Percentiles rank a stretch among this genome's conserved stretches.
phyloP scores from a whole-genome alignment of 2,888 invertebrate species.

The Cryptocephalus moraei region DNA sequence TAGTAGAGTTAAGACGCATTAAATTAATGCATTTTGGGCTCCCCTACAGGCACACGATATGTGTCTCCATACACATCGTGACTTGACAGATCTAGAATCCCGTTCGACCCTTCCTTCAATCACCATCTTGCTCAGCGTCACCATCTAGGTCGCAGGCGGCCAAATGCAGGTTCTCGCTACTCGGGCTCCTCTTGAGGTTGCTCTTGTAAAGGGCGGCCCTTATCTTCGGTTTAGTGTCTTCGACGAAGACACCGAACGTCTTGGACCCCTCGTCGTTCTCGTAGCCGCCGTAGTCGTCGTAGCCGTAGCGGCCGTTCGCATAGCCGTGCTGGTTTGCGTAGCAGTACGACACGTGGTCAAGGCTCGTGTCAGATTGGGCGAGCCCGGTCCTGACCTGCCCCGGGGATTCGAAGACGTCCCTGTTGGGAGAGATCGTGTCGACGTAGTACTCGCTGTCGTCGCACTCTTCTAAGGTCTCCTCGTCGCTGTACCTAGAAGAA shows the following conservation, averaged over 20 bases:
- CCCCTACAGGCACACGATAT: no score
- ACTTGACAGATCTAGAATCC: no score
- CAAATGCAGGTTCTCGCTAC: conserved; percentile 18
- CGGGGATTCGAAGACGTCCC: conserved; percentile 33
- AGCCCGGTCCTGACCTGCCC: conserved; percentile 29
- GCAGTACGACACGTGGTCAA: conserved; percentile 65
- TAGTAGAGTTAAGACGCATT: no score
- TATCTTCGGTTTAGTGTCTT: conserved; percentile 53
- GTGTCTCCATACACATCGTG: no score
- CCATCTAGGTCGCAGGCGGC: conserved; percentile 24
- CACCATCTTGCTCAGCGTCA: not conserved
- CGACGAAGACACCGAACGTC: not conserved
- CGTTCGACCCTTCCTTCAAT: not conserved
- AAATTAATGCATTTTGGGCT: no score
- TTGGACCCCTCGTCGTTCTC: conserved; percentile 33
- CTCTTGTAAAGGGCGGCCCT: conserved; percentile 62
- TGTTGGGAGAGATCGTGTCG: conserved; percentile 29
- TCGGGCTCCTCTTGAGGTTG: conserved; percentile 33
- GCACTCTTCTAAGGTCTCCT: conserved; percentile 29
- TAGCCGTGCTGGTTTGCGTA: conserved; percentile 74
- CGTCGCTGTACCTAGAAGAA: conserved; percentile 30
- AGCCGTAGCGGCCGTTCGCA: conserved; percentile 62
- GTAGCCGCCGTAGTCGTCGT: conserved; percentile 53
- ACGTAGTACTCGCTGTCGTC: conserved; percentile 30
- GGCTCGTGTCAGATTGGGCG: conserved; percentile 46